A percentile compares a stretch with the other conserved stretches of the same genome.
These are phyloP conservation scores for Ctenicera cuprea DNA, from an alignment of 2,888 invertebrate species.

Conservation along the genomic window DNA sequence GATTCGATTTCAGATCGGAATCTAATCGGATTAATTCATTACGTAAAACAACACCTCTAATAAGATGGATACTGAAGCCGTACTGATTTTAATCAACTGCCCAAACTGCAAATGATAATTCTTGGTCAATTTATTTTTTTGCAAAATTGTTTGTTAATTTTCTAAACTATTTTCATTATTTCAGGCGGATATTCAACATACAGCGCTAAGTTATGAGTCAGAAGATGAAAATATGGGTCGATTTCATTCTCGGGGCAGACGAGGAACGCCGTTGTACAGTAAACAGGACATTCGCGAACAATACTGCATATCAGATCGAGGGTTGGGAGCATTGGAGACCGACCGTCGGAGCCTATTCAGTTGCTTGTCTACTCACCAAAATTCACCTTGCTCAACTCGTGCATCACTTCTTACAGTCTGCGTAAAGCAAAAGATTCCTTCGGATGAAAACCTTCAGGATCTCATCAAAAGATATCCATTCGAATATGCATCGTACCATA, in stretches of 20 bases:
- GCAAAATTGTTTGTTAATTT: not conserved
- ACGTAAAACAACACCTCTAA: too few relatives aligned
- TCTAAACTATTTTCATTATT: slow-evolving; percentile 39
- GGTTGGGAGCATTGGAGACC: slow-evolving; percentile 87
- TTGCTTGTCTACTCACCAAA: slow-evolving; percentile 86
- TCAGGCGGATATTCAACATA: slow-evolving; percentile 83
- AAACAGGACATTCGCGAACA: slow-evolving; percentile 90
- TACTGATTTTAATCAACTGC: too few relatives aligned
- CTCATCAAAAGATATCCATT: slow-evolving; percentile 72
- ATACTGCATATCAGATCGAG: slow-evolving; percentile 94
- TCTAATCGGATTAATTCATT: too few relatives aligned
- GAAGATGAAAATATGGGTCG: slow-evolving; percentile 88
- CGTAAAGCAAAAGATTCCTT: slow-evolving; percentile 89
- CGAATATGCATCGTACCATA: slow-evolving; percentile 88
- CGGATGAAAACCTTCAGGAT: slow-evolving; percentile 89
- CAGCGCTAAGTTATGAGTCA: slow-evolving; percentile 85
- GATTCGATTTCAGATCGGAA: too few relatives aligned
- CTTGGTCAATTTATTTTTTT: too few relatives aligned
- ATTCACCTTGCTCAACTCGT: slow-evolving; percentile 80
- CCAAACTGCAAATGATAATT: too few relatives aligned
- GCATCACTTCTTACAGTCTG: slow-evolving; percentile 90
- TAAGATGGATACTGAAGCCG: too few relatives aligned
- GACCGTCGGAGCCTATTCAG: slow-evolving; percentile 84
- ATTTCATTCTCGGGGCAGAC: slow-evolving; percentile 77
- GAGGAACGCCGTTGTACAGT: slow-evolving; percentile 82